Evolutionary conservation across 2,888 invertebrate genomes (phyloP), one percentile per base, ranked within the genome.

Genomic region (Lithophane ornitopus): DNA sequence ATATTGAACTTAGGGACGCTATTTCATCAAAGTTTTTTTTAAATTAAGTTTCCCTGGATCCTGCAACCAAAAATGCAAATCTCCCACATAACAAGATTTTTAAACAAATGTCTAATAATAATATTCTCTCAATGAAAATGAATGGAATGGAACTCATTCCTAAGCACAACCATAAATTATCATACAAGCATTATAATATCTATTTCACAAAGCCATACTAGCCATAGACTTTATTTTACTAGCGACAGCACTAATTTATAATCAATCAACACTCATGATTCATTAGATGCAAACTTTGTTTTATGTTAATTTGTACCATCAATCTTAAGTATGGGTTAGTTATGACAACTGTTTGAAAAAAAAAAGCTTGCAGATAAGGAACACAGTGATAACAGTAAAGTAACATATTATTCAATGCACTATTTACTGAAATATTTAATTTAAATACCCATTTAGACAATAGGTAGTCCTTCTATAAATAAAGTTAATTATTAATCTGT

Each of bases 401-500:
- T 8, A 52, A 52, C 56, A 56, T 7, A 26, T 26, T 26, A 56
- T 56, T n/a, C 1, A 14, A 26, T 26, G 6, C 6, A 56, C n/a
- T 56, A 56, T n/a, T 2, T 56, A 26, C 14, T 26, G 1, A 7
- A 16, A 16, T 58, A 16, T 58, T 58, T 26, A 16, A 58, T 58
- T 54, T 12, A 34, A 34, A 34, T 34, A 34, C 34, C 6, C 34
- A 34, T 34, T 34, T 34, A 34, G 34, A 34, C 49, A 67, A 59
- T 41, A 54, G 8, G 11, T 41, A 65, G 6, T 22, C 19, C n/a
- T 34, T 34, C 58, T 59, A 34, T 63, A 41, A 49, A 76, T 65
- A 76, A 65, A 77, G 28, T 8, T 14, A 22, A 22, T 78, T 28
- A 69, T 69, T 69, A 44, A 28, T 61, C 19, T 46, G 78, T 46